Base-by-base conservation (phyloP, 92 coral and sea anemone species). In the Actinernus sp. region DNA sequence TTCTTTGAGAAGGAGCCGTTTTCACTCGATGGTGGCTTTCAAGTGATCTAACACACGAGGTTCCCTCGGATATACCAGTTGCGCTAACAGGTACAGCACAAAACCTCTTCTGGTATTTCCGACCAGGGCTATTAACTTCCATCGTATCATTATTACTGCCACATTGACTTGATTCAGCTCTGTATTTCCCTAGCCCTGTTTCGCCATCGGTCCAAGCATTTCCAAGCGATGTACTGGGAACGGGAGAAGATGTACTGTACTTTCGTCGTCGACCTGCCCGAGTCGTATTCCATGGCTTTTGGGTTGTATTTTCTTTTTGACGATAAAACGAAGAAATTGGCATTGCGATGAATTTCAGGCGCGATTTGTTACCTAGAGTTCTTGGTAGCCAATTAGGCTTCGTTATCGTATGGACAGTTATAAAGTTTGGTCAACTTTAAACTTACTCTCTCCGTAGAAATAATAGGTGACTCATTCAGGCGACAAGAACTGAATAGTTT, bases 311-410 rank as follows among this genome's bases (percentile, higher is more conserved):
- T 18, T 63, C 73, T 18, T 63, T 78, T 28, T 81, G 71, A 31
- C 92, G 84, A 56, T 86, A 78, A 58, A 75, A 77, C 19, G 97
- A 90, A 27, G 97, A 90, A 64, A 90, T 90, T 27, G 97, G 97
- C 97, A 90, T 90, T 59, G 29, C 50, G 55, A 23, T 26, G 23
- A 25, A 61, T 39, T 24, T n/a, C n/a, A n/a, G n/a, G n/a, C n/a
- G n/a, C n/a, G n/a, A n/a, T n/a, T n/a, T n/a, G n/a, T n/a, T n/a
- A n/a, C n/a, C n/a, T n/a, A n/a, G n/a, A n/a, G n/a, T n/a, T n/a
- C n/a, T n/a, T n/a, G n/a, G n/a, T n/a, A n/a, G n/a, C n/a, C n/a
- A n/a, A n/a, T n/a, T n/a, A n/a, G n/a, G n/a, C n/a, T n/a, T n/a
- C n/a, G n/a, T n/a, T n/a, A n/a, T n/a, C n/a, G n/a, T n/a, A n/a